Evolutionary conservation across 2,113 vertebrate genomes (phyloP).

Genomic region (Semicossyphus pulcher): DNA sequence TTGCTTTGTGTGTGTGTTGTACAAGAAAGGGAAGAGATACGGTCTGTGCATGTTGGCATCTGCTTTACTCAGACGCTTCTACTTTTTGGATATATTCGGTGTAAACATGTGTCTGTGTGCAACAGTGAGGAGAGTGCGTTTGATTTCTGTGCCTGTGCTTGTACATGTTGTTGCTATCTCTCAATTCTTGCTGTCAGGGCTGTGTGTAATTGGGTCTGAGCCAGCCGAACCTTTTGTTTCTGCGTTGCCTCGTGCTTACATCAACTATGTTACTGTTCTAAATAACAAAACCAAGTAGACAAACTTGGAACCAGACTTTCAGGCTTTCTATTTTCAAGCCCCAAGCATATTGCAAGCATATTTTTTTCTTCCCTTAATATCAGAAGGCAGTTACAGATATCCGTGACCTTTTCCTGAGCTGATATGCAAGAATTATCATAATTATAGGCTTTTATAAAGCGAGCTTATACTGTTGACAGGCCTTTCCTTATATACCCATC

Average conservation of each 20-base stretch:
- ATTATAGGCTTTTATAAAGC: neutral
- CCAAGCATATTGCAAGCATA: neutral
- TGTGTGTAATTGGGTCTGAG: slow-evolving; percentile 56
- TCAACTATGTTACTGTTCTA: slow-evolving; percentile 50
- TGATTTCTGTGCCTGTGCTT: slow-evolving; percentile 16
- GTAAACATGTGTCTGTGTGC: slow-evolving; percentile 9
- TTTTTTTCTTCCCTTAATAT: neutral
- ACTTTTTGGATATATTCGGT: slow-evolving; percentile 11
- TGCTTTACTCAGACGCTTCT: neutral
- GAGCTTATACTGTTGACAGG: neutral
- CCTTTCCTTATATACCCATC: no score
- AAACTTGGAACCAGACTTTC: slow-evolving; percentile 17
- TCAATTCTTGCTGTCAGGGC: slow-evolving; percentile 42
- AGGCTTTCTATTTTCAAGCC: slow-evolving; percentile 1
- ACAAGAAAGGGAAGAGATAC: slow-evolving; percentile 13
- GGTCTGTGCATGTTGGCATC: slow-evolving; percentile 38
- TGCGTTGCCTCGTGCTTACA: slow-evolving; percentile 66
- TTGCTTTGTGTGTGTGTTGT: slow-evolving; percentile 36
- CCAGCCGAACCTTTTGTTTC: slow-evolving; percentile 52
- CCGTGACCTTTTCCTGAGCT: slow-evolving; percentile 9
- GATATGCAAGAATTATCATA: neutral
- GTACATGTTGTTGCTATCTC: slow-evolving; percentile 29
- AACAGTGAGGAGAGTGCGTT: neutral
- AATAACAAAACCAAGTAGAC: slow-evolving; percentile 15
- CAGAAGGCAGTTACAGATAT: neutral